These are phyloP conservation scores for Cyprinodon variegatus DNA, from an alignment of 2,113 vertebrate species.

Conservation along the genomic window DNA sequence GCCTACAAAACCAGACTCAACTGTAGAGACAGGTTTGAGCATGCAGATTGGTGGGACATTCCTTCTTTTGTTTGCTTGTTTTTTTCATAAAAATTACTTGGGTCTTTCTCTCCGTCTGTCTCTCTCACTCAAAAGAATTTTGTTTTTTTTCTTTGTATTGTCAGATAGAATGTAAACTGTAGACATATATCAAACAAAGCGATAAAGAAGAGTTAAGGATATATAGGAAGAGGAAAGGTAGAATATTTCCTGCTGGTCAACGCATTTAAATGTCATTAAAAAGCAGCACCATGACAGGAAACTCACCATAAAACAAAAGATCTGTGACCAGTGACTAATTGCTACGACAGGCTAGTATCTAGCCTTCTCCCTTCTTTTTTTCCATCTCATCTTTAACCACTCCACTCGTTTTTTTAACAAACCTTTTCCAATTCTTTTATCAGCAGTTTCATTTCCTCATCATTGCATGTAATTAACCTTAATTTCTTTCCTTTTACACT, in stretches of 20 bases:
- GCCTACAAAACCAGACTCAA: no score
- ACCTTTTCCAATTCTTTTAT: conserved; percentile 8
- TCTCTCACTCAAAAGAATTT: no score
- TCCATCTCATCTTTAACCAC: conserved; percentile 33
- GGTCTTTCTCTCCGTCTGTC: no score
- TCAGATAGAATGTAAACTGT: conserved; percentile 39
- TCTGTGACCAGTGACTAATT: conserved; percentile 65
- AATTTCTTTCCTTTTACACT: conserved; percentile 12
- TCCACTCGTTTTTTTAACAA: conserved; percentile 14
- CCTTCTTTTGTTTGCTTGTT: no score
- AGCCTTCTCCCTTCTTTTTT: conserved; percentile 5
- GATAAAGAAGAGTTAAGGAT: conserved; percentile 23
- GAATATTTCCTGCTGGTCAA: conserved; percentile 60
- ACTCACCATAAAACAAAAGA: conserved; percentile 68
- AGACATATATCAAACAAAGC: conserved; percentile 43
- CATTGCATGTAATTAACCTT: conserved; percentile 16
- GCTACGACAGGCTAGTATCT: conserved; percentile 40
- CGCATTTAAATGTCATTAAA: conserved; percentile 77
- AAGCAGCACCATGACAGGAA: conserved; percentile 73
- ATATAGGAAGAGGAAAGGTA: conserved; percentile 6
- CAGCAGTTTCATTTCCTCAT: not conserved
- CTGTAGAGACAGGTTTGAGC: no score
- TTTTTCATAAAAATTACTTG: no score
- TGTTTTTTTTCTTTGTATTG: conserved; percentile 26
- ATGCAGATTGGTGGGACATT: no score